phyloP scores from a whole-genome alignment of 2,888 invertebrate species.

The Metellina segmentata region DNA sequence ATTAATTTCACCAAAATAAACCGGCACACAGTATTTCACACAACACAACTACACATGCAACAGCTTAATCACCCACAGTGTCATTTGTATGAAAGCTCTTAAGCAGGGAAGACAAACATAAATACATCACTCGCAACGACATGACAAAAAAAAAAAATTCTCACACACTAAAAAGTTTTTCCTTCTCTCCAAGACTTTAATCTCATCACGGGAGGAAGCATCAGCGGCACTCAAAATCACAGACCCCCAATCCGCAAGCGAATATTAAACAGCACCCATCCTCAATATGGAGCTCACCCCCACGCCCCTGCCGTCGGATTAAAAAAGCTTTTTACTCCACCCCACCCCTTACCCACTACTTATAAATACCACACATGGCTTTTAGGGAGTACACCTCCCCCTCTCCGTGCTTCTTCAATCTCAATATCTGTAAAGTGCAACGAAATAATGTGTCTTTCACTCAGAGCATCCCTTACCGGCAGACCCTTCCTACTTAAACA shows the following conservation, averaged over 20 bases:
- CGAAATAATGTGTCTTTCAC: slow-evolving; percentile 68
- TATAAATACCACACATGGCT: slow-evolving; percentile 62
- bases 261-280: neutral
- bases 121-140: slow-evolving; percentile 12
- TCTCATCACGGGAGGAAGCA: slow-evolving; percentile 1
- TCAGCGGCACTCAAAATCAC: slow-evolving; percentile 2
- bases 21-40: no score
- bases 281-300: neutral
- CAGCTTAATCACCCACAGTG: neutral
- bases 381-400: slow-evolving; percentile 20
- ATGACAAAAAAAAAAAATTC: slow-evolving; percentile 20
- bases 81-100: neutral
- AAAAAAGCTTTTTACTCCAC: slow-evolving; percentile 34
- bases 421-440: slow-evolving; percentile 74
- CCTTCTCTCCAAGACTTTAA: slow-evolving; percentile 2
- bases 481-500: slow-evolving; percentile 60
- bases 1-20: no score
- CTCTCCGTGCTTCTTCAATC: slow-evolving; percentile 49
- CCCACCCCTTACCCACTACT: slow-evolving; percentile 27
- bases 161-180: neutral
- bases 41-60: no score
- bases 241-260: neutral
- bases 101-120: neutral
- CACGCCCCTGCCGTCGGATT: slow-evolving; percentile 14
- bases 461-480: slow-evolving; percentile 27